A percentile compares a stretch with the other conserved stretches of the same genome.
Evolutionary conservation across 2,113 vertebrate species (phyloP).

Genomic region (Alaudala cheleensis): DNA sequence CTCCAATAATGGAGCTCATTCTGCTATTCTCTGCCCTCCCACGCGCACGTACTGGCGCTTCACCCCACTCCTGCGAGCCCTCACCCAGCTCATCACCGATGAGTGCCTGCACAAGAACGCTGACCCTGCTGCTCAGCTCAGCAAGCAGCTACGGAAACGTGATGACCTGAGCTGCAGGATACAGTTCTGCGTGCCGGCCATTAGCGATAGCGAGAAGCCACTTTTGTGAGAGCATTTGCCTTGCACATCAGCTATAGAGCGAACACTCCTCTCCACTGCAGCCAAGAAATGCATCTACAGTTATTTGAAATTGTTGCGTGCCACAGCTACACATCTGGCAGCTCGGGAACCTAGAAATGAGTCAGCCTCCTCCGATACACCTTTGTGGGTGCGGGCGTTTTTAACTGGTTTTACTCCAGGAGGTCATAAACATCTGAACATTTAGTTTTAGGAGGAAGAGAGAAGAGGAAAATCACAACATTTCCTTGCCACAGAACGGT

Average conservation of each 20-base stretch:
- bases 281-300: background rate
- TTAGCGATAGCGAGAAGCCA: background rate
- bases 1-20: background rate
- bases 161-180: background rate
- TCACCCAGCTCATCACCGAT: background rate
- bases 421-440: background rate
- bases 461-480: background rate
- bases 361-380: background rate
- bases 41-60: accelerated
- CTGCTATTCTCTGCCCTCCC: background rate
- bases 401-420: background rate
- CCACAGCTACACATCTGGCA: background rate
- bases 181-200: background rate
- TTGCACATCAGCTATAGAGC: background rate
- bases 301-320: accelerated
- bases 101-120: background rate
- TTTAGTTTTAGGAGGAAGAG: background rate
- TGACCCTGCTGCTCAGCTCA: background rate
- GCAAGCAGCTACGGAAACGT: background rate
- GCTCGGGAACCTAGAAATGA: background rate
- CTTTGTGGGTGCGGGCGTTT: background rate
- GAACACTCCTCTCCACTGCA: background rate
- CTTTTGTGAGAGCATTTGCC: background rate
- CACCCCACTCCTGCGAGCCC: background rate
- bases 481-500: background rate